Evolutionary conservation across 2,797 vertebrate species (phyloP).

Genomic region (Liasis olivaceus): DNA sequence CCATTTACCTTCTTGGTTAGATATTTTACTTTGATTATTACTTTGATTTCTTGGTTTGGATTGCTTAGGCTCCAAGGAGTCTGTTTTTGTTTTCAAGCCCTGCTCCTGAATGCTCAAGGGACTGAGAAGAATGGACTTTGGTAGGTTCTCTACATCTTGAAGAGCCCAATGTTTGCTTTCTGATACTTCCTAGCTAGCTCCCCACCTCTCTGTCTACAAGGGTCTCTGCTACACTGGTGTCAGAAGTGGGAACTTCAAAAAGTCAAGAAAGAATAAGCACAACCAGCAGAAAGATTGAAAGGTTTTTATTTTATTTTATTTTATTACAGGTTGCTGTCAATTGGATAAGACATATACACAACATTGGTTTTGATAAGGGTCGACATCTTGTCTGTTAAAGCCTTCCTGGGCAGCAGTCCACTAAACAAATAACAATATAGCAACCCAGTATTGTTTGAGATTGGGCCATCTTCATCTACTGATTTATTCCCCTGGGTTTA

Average conservation of each 20-base stretch:
- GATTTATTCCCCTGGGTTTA: neutral
- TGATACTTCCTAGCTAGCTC: neutral
- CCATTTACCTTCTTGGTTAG: neutral
- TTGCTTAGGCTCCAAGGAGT: neutral
- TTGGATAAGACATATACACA: neutral
- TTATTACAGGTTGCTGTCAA: neutral
- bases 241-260: neutral
- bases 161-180: neutral
- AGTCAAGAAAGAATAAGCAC: too few relatives aligned
- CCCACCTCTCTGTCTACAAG: neutral
- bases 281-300: neutral
- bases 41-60: neutral
- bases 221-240: neutral
- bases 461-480: neutral
- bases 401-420: neutral
- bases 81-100: neutral
- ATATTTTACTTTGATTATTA: neutral
- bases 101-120: neutral
- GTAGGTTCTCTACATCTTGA: neutral
- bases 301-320: neutral
- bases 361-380: neutral
- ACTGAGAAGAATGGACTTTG: neutral
- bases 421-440: neutral
- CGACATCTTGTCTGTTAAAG: neutral
- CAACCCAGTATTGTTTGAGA: neutral